phyloP scores from a whole-genome alignment of 2,113 vertebrate species.

The Tetrao urogallus region DNA sequence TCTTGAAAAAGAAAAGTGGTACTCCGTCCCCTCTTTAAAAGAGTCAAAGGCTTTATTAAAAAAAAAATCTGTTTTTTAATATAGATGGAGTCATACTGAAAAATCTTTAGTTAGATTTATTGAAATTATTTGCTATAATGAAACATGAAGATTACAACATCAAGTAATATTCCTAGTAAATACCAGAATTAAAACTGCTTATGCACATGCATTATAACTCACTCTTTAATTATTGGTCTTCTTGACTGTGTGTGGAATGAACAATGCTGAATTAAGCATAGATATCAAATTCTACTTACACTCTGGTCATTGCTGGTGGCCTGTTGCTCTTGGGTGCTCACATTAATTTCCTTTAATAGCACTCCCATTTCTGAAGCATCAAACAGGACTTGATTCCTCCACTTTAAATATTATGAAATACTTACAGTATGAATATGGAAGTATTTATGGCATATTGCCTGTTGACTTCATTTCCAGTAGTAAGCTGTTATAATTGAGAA shows the following conservation, averaged over 20 bases:
- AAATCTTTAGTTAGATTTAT: conserved; percentile 9
- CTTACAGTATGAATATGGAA: neutral
- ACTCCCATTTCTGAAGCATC: neutral
- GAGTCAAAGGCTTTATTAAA: neutral
- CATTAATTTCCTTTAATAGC: neutral
- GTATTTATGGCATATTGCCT: neutral
- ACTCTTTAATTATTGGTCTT: conserved; percentile 9
- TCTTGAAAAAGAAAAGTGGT: neutral
- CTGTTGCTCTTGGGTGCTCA: neutral
- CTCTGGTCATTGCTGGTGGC: neutral
- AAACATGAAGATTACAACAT: neutral
- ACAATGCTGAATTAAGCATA: conserved; percentile 10
- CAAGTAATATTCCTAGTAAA: neutral
- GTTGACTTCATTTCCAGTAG: neutral
- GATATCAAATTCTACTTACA: neutral
- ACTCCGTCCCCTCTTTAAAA: neutral
- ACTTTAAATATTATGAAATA: neutral
- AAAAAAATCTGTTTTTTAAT: neutral
- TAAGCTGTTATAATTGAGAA: neutral
- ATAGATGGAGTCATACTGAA: neutral
- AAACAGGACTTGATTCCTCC: neutral
- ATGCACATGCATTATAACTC: neutral
- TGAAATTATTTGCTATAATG: neutral
- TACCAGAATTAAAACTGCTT: conserved; percentile 2
- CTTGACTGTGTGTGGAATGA: neutral